Base-by-base conservation (phyloP, 2,113 vertebrate genomes). In the Caretta caretta region DNA sequence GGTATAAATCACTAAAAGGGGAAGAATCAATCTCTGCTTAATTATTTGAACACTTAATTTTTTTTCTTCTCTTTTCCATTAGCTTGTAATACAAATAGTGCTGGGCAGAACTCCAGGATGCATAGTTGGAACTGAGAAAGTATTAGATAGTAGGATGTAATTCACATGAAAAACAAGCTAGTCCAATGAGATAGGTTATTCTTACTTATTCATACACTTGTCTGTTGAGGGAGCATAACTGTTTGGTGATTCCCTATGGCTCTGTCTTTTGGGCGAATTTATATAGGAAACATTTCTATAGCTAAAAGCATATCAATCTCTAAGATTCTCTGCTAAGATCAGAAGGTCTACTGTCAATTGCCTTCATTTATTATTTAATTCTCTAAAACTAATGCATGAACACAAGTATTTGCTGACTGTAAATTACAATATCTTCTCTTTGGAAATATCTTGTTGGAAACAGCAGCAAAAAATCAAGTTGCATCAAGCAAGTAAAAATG, bases 81-180 rank as follows among this genome's bases (percentile, higher is more conserved):
- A 94, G 94, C 92, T 94, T 95, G 83, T 96, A 98, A 97, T 54
- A 93, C 96, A 97, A 97, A 93, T 90, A 97, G 89, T 90, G 65
- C 96, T 93, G 87, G 96, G 97, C 97, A 97, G 54, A 81, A 31
- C 93, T 97, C 96, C 97, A 98, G 93, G 97, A 96, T 95, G 94
- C 87, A 80, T 76, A 97, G 92, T 93, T 93, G 83, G 95, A 97
- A 96, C 91, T 94, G 93, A 97, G 76, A 54, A 95, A 96, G 84
- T 96, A 90, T 88, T 97, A 93, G 94, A 94, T 22, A 97, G 95
- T 97, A 88, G 80, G 76, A 90, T 97, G 87, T 89, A 97, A 97
- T 89, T 97, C 95, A 89, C 96, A 94, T 96, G 93, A 97, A 98
- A 97, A 96, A 97, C 62, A 90, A 97, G 95, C 56, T 12, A 93